These are phyloP conservation scores for Sapajus apella DNA, from an alignment of 2,113 vertebrate species.

Conservation along the genomic window DNA sequence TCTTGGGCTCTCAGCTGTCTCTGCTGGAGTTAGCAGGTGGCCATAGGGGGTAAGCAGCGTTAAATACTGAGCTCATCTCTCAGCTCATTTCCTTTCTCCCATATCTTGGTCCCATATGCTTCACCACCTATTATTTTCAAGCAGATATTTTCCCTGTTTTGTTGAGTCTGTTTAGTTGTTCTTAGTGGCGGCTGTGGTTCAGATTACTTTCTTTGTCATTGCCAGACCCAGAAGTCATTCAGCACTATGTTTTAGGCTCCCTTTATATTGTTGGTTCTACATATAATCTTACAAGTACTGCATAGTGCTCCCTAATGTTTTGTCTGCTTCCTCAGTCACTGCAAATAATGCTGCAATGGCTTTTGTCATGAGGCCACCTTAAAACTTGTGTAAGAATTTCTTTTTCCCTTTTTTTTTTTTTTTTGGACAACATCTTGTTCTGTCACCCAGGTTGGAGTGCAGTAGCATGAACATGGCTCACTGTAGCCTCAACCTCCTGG, in stretches of 20 bases:
- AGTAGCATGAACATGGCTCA: too few relatives aligned
- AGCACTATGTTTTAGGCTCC: background rate
- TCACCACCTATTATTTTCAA: background rate
- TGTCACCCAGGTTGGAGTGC: too few relatives aligned
- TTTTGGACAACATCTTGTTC: background rate
- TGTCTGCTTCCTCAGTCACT: background rate
- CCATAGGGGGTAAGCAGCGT: background rate
- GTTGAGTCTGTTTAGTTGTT: background rate
- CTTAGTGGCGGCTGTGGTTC: background rate
- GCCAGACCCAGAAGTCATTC: background rate
- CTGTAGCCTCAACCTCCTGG: too few relatives aligned
- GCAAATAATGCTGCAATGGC: background rate
- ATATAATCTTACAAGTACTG: background rate
- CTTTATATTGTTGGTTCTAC: background rate
- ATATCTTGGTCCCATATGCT: background rate
- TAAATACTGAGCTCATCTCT: background rate
- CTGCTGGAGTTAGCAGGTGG: background rate
- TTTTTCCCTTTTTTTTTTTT: too few relatives aligned
- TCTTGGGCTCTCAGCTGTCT: background rate
- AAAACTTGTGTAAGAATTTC: background rate
- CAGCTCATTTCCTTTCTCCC: background rate
- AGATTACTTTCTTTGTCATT: background rate
- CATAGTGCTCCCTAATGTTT: background rate
- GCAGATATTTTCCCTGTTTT: background rate
- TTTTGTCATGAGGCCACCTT: background rate